A percentile compares a stretch with the other conserved stretches of the same genome.
phyloP scores from a whole-genome alignment of 2,888 invertebrate genomes.

The Parasteatoda lunata region DNA sequence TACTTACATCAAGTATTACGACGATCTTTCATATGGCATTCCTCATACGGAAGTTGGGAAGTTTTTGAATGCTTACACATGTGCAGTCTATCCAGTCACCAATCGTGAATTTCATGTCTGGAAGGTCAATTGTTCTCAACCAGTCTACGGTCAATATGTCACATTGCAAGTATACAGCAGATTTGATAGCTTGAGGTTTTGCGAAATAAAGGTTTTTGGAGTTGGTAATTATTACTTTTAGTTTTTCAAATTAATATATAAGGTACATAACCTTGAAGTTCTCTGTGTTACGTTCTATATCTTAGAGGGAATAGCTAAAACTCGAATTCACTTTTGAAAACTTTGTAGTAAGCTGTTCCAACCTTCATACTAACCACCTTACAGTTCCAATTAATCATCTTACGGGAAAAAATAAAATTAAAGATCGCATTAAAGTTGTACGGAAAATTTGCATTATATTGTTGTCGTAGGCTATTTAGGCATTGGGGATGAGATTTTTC shows the following conservation, averaged over 20 bases:
- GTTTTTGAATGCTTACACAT: slow-evolving; percentile 71
- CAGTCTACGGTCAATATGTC: slow-evolving; percentile 71
- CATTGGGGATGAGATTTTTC: too few species aligned
- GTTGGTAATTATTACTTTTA: slow-evolving; percentile 57
- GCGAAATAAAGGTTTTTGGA: slow-evolving; percentile 71
- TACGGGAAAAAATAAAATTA: too few species aligned
- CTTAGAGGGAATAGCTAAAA: neutral
- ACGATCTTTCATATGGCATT: slow-evolving; percentile 71
- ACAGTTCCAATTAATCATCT: too few species aligned
- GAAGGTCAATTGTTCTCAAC: slow-evolving; percentile 71
- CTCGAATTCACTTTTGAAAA: neutral
- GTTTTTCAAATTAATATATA: too few species aligned
- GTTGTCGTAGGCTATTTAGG: too few species aligned
- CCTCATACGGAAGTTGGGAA: slow-evolving; percentile 70
- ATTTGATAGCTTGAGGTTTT: slow-evolving; percentile 71
- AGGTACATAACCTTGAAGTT: neutral
- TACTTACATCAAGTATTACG: slow-evolving; percentile 70
- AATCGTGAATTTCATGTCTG: slow-evolving; percentile 67
- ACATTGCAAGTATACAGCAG: slow-evolving; percentile 71
- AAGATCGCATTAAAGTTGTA: too few species aligned
- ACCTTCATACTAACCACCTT: too few species aligned
- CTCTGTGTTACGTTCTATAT: neutral
- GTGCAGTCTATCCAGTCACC: slow-evolving; percentile 70
- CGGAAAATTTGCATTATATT: too few species aligned
- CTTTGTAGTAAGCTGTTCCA: neutral